Base-by-base conservation (phyloP, 2,797 vertebrate species). In the Sphenodon punctatus region DNA sequence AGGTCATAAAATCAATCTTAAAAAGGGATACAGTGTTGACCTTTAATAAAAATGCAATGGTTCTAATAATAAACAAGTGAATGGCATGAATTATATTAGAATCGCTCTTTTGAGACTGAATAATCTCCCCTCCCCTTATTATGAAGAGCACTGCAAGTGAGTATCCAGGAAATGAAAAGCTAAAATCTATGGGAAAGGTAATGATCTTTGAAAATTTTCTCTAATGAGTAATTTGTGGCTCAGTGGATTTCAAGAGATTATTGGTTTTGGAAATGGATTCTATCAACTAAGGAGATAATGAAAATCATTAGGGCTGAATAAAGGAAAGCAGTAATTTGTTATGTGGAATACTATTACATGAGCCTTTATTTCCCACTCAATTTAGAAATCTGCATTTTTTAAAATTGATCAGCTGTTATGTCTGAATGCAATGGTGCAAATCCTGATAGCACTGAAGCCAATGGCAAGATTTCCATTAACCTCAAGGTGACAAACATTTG, bases 161-260 rank as follows among this genome's bases (percentile, higher is more conserved):
- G 34, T 85, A 92, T 83, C 88, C 84, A 88, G 91, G 84, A 96
- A 94, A 95, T 85, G 82, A 93, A 94, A 93, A 93, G 73, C 43
- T 59, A 91, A 93, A 95, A 94, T 94, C 91, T 93, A 94, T 95
- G 91, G 77, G 85, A 94, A 96, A 96, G 93, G 93, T 95, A 97
- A 96, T 96, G 95, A 95, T 95, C 94, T 95, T 91, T 96, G 95
- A 97, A 96, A 96, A 93, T 90, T 94, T 94, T 92, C 89, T 93
- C 93, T 96, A 96, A 96, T 95, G 93, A 95, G 91, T 95, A 96
- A 96, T 96, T 97, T 96, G 93, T 95, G 94, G 94, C 93, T 96
- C 91, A 92, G 89, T 95, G 93, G 89, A 96, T 96, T 96, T 96
- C 87, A 94, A 92, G 94, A 95, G 94, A 96, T 94, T 96, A 96